Base-by-base conservation (phyloP, 2,888 invertebrate species). In the Phasia obesa region DNA sequence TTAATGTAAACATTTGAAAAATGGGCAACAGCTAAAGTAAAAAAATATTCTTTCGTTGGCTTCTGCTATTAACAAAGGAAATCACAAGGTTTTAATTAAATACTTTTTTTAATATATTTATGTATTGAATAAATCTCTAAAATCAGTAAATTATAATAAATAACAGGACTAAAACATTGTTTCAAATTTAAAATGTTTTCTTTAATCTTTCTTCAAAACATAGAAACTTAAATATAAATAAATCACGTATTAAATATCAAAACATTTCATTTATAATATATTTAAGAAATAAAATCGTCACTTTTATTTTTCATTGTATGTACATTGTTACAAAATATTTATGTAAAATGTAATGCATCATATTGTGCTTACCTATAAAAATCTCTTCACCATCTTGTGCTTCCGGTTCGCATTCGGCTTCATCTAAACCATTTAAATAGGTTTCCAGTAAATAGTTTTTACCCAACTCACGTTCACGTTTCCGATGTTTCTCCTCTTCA, bases 381-480 rank as follows among this genome's bases (percentile, higher is more conserved):
- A 86, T 86, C 69, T 87, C 86, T 74, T 84, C 84, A 57, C 85
- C 86, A 55, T 84, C 69, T 69, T 75, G 78, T 49, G 44, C 60
- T 75, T 84, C 84, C 27, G 81, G 84, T 59, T 84, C 85, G 38
- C 81, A 83, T 79, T 92, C 92, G n/a, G 91, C 91, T 86, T 92
- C 92, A 38, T 93, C 91, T 31, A 93, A 86, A n/a, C 93, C 93
- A 86, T 93, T 93, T 53, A 96, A 92, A 89, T 96, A 96, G 0
- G 96, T 95, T 90, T 96, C 95, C 17, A 96, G 92, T 60, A 96
- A 92, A 89, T 96, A 96, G 90, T 96, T 96, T 84, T 95, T 95
- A 19, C 96, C 96, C 88, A 95, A 94, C 87, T 95, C 95, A 85
- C 94, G 93, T 91, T 95, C 94, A 60, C 96, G 92, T 55, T 93